phyloP scores from a whole-genome alignment of 2,888 invertebrate genomes.

The Patella ulyssiponensis region DNA sequence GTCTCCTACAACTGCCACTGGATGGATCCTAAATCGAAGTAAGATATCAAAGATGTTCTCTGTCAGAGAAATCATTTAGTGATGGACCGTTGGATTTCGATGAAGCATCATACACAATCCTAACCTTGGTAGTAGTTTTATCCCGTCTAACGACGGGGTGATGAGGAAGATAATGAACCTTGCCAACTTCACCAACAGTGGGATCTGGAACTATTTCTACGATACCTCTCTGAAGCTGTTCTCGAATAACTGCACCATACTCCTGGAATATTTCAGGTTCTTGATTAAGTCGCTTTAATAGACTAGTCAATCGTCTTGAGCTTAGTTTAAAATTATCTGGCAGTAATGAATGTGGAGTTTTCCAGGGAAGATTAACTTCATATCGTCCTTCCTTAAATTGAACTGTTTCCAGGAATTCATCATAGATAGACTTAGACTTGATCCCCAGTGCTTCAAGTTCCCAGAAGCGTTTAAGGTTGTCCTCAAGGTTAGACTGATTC shows the following conservation, averaged over 20 bases:
- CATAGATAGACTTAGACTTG: constrained; percentile 3
- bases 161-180: background rate
- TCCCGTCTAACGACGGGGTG: background rate
- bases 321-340: background rate
- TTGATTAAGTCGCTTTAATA: background rate
- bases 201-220: background rate
- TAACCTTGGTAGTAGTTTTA: background rate
- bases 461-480: background rate
- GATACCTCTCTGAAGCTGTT: background rate
- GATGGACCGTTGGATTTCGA: background rate
- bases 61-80: constrained; percentile 3
- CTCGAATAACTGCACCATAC: background rate
- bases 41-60: constrained; percentile 1
- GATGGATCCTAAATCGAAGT: constrained; percentile 7
- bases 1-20: background rate
- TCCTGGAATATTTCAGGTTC: constrained; percentile 6
- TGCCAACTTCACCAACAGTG: background rate
- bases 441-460: background rate
- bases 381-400: background rate
- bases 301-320: background rate
- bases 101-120: background rate
- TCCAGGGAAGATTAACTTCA: constrained; percentile 1
- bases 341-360: background rate
- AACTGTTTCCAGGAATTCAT: constrained; percentile 1
- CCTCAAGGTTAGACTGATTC: too few relatives aligned